Evolutionary conservation across 2,888 invertebrate species (phyloP).

Genomic region (Prosapia bicincta): DNA sequence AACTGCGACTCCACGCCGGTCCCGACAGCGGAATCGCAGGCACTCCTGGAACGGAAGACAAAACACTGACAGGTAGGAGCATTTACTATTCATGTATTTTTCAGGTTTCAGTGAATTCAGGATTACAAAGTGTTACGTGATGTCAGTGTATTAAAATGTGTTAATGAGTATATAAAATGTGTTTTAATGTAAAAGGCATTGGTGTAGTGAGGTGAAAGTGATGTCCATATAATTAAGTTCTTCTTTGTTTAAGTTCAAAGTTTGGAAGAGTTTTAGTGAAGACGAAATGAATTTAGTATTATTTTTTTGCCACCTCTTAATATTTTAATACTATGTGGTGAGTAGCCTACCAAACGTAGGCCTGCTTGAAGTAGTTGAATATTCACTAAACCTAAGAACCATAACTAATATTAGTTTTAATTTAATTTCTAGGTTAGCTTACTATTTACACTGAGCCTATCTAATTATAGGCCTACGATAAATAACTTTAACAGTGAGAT

Average conservation of each 20-base stretch:
- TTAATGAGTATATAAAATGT: neutral
- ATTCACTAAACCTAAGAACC: no score
- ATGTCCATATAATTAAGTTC: neutral
- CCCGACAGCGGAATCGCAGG: slow-evolving; percentile 21
- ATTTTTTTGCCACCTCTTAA: no score
- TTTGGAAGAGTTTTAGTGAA: neutral
- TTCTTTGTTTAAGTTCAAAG: neutral
- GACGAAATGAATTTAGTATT: no score
- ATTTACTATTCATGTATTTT: neutral
- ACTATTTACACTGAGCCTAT: no score
- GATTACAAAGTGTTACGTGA: neutral
- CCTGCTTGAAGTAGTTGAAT: no score
- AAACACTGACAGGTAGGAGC: slow-evolving; percentile 10
- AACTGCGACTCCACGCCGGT: slow-evolving; percentile 15
- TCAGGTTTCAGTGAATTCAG: neutral
- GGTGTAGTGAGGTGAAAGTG: neutral
- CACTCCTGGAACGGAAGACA: slow-evolving; percentile 7
- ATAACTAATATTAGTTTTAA: no score
- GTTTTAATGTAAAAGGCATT: no score
- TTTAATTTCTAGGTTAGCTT: no score
- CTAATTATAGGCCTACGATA: no score
- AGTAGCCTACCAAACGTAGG: no score
- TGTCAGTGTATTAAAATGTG: neutral
- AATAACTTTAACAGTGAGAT: no score
- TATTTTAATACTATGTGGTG: no score